These are phyloP conservation scores for Idaea biselata DNA, from an alignment of 2,888 invertebrate genomes.

Conservation along the genomic window DNA sequence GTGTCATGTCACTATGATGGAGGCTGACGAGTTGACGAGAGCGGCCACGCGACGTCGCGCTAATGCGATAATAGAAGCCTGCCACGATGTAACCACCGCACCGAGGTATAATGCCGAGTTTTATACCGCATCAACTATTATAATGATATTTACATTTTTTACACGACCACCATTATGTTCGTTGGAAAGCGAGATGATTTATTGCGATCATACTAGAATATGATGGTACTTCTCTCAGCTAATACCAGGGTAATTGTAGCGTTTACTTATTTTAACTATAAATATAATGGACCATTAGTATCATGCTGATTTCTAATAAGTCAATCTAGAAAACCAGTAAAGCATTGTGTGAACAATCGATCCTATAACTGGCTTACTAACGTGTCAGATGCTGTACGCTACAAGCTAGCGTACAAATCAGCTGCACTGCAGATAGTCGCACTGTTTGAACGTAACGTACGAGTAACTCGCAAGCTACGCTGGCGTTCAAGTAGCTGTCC, in stretches of 20 bases:
- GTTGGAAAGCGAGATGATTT: background rate
- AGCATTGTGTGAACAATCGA: too few relatives aligned
- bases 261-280: background rate
- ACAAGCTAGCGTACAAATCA: too few relatives aligned
- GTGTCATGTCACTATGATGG: background rate
- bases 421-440: too few relatives aligned
- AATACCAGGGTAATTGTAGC: background rate
- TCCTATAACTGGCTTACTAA: too few relatives aligned
- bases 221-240: background rate
- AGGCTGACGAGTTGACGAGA: background rate
- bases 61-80: background rate
- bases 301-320: too few relatives aligned
- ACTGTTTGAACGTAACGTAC: too few relatives aligned
- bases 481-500: too few relatives aligned
- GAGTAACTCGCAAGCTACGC: too few relatives aligned
- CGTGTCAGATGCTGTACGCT: too few relatives aligned
- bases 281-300: too few relatives aligned
- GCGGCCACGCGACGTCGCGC: background rate
- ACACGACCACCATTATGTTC: background rate
- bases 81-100: background rate
- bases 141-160: background rate
- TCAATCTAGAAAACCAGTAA: too few relatives aligned
- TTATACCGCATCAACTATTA: background rate
- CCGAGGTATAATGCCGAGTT: too few relatives aligned
- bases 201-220: background rate